phyloP scores from a whole-genome alignment of 2,113 vertebrate species.

The Noturus placidus region DNA sequence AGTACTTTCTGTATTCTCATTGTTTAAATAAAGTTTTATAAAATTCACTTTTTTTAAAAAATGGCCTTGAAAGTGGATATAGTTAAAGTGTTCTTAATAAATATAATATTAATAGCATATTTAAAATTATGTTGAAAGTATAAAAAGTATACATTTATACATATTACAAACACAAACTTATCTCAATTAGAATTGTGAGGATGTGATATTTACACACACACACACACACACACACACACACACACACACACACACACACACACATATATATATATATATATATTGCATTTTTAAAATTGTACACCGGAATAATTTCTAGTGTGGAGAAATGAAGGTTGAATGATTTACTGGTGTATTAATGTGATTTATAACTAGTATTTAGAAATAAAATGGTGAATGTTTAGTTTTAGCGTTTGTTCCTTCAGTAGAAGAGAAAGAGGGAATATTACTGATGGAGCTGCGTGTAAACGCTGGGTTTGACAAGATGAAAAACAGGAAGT shows the following conservation, averaged over 20 bases:
- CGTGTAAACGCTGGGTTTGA: constrained; percentile 1
- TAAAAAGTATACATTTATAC: no score
- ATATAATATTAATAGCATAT: background rate
- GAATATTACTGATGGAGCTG: background rate
- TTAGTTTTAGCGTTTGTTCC: background rate
- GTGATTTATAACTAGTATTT: background rate
- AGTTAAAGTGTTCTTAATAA: background rate
- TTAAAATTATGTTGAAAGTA: no score
- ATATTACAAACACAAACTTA: no score
- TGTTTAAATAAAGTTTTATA: background rate
- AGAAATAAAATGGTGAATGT: background rate
- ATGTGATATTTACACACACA: no score
- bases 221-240: no score
- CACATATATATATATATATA: no score
- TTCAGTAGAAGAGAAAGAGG: background rate
- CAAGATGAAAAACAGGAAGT: constrained; percentile 27
- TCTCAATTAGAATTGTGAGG: no score
- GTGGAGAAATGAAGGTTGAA: no score
- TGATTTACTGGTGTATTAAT: background rate
- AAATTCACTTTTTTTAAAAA: background rate
- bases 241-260: no score
- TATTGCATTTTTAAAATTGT: no score
- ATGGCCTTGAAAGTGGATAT: background rate
- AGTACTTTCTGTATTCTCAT: background rate
- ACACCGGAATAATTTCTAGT: no score